Percentiles rank a stretch among this genome's conserved stretches.
These are phyloP conservation scores for Herpetotheres cachinnans DNA, from an alignment of 2,113 vertebrate species.

Conservation along the genomic window DNA sequence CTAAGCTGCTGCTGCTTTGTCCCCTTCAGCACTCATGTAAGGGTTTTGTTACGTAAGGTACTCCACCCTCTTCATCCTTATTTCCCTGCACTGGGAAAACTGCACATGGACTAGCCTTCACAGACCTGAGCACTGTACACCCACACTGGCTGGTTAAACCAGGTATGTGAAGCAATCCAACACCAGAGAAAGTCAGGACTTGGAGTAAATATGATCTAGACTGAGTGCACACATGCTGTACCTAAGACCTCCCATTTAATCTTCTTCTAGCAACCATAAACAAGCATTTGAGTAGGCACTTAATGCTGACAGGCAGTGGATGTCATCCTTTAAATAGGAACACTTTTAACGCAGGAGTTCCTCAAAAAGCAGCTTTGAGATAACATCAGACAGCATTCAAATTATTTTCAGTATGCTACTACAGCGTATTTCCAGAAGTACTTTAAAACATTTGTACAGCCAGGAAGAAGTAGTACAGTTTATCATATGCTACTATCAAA, in stretches of 20 bases:
- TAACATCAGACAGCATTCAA: neutral
- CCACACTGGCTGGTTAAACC: neutral
- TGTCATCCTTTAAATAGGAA: neutral
- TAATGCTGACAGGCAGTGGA: neutral
- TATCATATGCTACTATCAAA: neutral
- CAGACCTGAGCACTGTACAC: accelerated
- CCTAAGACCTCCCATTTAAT: neutral
- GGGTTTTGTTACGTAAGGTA: neutral
- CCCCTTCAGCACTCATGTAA: neutral
- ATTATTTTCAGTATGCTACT: neutral
- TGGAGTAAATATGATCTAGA: neutral
- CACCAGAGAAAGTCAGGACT: neutral
- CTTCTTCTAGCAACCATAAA: neutral
- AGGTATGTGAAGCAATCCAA: neutral
- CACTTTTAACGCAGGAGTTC: neutral
- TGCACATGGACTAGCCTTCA: neutral
- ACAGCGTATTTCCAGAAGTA: neutral
- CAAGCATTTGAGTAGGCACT: neutral
- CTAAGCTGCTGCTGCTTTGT: neutral
- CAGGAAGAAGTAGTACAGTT: neutral
- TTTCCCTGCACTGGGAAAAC: neutral
- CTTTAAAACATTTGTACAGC: neutral
- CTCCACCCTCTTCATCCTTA: neutral
- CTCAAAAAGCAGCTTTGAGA: neutral
- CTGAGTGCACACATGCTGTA: neutral